Percentiles rank a stretch among this genome's conserved stretches.
phyloP scores from a whole-genome alignment of 2,888 invertebrate genomes.

The Athetis lepigone region DNA sequence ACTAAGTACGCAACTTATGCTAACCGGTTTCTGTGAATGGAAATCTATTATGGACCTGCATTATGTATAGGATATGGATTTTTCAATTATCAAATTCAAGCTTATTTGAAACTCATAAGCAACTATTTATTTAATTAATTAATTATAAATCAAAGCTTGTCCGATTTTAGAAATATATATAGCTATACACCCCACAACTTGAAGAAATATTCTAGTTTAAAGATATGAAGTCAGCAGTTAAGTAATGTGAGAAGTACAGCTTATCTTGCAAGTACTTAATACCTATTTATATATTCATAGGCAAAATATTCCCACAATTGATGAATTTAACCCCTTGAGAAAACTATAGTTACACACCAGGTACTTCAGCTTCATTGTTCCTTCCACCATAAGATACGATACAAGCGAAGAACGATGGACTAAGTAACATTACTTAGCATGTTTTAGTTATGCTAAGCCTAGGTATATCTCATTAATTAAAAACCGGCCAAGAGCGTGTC shows the following conservation, averaged over 20 bases:
- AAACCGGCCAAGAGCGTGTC: too few species aligned
- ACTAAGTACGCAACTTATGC: conserved; percentile 14
- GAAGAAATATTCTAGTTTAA: not conserved
- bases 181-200: too few species aligned
- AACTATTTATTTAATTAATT: too few species aligned
- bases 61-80: conserved; percentile 10
- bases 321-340: conserved; percentile 9
- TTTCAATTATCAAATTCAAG: conserved; percentile 19
- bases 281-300: not conserved
- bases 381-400: conserved; percentile 16
- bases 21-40: conserved; percentile 33
- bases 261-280: conserved; percentile 1
- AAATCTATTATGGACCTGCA: conserved; percentile 13
- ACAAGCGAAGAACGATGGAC: not conserved
- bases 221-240: not conserved
- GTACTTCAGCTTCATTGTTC: conserved; percentile 7
- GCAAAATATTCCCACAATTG: conserved; percentile 38
- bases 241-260: not conserved
- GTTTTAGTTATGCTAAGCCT: too few species aligned
- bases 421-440: not conserved
- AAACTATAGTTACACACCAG: conserved; percentile 26
- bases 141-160: not conserved
- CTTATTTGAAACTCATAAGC: conserved; percentile 3
- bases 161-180: too few species aligned
- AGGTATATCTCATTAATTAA: too few species aligned